Evolutionary conservation across 2,797 vertebrate species (phyloP).

Genomic region (Austrolebias charrua): DNA sequence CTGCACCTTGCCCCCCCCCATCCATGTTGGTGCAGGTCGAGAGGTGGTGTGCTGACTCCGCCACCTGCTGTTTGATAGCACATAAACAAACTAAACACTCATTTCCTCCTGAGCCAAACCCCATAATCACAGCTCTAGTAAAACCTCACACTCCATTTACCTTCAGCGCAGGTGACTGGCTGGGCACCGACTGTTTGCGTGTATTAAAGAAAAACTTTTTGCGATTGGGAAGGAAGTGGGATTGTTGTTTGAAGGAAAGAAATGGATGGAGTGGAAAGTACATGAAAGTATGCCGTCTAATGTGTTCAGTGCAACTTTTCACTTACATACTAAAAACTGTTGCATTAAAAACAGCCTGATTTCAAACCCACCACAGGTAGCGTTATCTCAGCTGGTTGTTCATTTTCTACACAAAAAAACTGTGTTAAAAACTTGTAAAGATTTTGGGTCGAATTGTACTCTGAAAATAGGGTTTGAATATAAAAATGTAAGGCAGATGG

Average conservation of each 20-base stretch:
- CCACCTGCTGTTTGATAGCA: conserved; percentile 79
- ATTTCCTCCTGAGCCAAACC: conserved; percentile 75
- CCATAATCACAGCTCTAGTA: conserved; percentile 75
- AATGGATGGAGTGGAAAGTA: neutral
- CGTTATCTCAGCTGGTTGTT: no score
- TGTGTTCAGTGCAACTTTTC: no score
- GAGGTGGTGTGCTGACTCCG: conserved; percentile 52
- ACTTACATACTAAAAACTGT: neutral
- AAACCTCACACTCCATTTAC: conserved; percentile 83
- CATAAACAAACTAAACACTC: conserved; percentile 70
- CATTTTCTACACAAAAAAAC: no score
- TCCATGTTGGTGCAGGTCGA: conserved; percentile 29
- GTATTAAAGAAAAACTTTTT: conserved; percentile 1
- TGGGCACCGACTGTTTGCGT: conserved; percentile 32
- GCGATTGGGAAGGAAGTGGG: conserved; percentile 19
- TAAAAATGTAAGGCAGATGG: no score
- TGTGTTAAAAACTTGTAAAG: no score
- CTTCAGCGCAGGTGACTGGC: conserved; percentile 75
- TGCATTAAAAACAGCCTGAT: no score
- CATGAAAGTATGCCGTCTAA: neutral
- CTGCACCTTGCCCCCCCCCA: conserved; percentile 20
- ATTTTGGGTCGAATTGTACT: no score
- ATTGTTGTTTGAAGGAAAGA: neutral
- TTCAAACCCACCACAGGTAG: no score
- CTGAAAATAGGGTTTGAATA: no score